A percentile compares a stretch with the other conserved stretches of the same genome.
These are phyloP conservation scores for Odocoileus hemionus DNA, from an alignment of 2,113 vertebrate species.

Conservation along the genomic window DNA sequence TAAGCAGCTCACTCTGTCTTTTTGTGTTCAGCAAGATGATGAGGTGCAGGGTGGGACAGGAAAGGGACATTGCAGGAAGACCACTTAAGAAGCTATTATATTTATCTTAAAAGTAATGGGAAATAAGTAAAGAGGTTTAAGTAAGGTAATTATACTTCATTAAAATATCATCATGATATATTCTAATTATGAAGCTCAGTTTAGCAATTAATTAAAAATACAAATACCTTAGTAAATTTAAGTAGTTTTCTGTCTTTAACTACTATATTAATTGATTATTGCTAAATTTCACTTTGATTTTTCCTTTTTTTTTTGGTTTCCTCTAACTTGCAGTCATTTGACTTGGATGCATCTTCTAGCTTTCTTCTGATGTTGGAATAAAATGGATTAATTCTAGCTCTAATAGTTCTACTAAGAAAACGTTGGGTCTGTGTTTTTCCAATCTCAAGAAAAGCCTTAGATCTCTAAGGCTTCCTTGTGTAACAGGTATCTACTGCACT, in stretches of 20 bases:
- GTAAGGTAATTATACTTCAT: neutral
- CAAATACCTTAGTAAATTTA: neutral
- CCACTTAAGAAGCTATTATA: neutral
- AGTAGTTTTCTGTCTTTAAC: neutral
- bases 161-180: slow-evolving; percentile 1
- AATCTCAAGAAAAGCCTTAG: neutral
- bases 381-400: neutral
- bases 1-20: neutral
- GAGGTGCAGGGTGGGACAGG: fast-evolving
- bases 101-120: neutral
- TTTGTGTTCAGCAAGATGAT: neutral
- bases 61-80: neutral
- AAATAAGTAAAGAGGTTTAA: neutral
- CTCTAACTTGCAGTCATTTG: neutral
- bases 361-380: slow-evolving; percentile 5
- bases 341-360: neutral
- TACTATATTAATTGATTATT: neutral
- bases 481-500: neutral
- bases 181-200: neutral
- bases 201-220: slow-evolving; percentile 52
- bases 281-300: slow-evolving; percentile 19
- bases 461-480: neutral
- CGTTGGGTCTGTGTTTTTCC: neutral
- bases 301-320: neutral
- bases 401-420: slow-evolving; percentile 37